A percentile compares a stretch with the other conserved stretches of the same genome.
Conservation (phyloP, 2,113 vertebrate genomes). For the Gavialis gangeticus region DNA sequence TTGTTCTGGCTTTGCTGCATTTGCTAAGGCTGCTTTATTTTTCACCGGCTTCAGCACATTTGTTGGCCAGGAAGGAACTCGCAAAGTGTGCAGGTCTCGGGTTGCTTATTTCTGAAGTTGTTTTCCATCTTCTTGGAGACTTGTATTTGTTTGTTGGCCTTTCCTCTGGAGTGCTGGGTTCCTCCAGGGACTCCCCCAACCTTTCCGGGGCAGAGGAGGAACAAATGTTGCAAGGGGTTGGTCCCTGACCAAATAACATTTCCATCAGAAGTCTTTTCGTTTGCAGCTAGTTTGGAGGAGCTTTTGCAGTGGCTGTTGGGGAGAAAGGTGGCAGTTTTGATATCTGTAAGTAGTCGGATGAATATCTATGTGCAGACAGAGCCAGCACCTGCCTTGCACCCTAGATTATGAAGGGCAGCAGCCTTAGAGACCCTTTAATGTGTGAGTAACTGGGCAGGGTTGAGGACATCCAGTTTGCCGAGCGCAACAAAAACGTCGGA, state of each 20-base stretch:
- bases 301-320: not conserved
- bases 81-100: not conserved
- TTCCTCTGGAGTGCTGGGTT: not conserved
- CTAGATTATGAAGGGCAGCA: not conserved
- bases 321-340: not conserved
- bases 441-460: not conserved
- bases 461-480: not conserved
- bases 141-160: slow-evolving; percentile 20
- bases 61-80: not conserved
- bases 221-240: not conserved
- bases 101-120: not conserved
- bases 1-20: not conserved
- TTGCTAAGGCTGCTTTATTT: slow-evolving; percentile 20
- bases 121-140: slow-evolving; percentile 7
- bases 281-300: not conserved
- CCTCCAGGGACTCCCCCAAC: not conserved
- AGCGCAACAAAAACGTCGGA: not conserved
- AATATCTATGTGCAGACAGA: not conserved
- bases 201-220: not conserved
- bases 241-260: not conserved
- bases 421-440: not conserved
- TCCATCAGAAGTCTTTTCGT: not conserved
- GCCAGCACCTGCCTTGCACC: not conserved
- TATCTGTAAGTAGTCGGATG: not conserved
- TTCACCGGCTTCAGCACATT: not conserved